Evolutionary conservation across 2,888 invertebrate genomes (phyloP).

Genomic region (Adelphocoris suturalis): DNA sequence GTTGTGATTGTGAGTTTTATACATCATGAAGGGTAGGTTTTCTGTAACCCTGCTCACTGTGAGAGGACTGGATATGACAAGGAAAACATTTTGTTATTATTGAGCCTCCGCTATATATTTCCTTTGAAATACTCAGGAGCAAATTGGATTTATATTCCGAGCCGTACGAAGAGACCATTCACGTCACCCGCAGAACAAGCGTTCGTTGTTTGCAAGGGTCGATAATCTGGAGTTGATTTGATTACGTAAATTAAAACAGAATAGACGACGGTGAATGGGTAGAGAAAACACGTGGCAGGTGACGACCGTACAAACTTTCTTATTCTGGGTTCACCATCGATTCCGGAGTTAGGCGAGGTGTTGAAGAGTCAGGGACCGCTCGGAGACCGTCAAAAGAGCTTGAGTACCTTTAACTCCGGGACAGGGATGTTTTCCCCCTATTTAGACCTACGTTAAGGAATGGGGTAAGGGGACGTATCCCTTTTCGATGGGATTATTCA

Average conservation of each 20-base stretch:
- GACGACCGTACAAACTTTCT: constrained; percentile 6
- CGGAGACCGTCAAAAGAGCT: background rate
- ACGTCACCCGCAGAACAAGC: constrained; percentile 37
- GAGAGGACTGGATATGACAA: constrained; percentile 52
- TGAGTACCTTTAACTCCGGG: background rate
- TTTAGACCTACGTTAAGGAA: background rate
- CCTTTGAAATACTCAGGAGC: constrained; percentile 56
- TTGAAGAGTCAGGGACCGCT: background rate
- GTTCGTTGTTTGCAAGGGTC: background rate
- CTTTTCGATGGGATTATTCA: background rate
- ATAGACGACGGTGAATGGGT: background rate
- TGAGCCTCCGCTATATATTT: constrained; percentile 50
- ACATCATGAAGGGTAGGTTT: background rate
- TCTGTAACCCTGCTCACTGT: background rate
- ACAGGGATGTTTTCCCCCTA: background rate
- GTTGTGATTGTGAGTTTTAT: background rate
- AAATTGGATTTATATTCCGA: constrained; percentile 65
- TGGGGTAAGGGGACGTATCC: background rate
- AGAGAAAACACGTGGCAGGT: constrained; percentile 22
- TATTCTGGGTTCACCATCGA: background rate
- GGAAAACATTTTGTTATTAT: constrained; percentile 57
- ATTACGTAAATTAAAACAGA: constrained; percentile 48
- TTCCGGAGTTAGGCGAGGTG: background rate
- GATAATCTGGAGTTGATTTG: constrained; percentile 62
- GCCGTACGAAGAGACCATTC: constrained; percentile 10